Percentiles rank a stretch among this genome's conserved stretches.
Evolutionary conservation across 1,140 invertebrate genomes (phyloP).

Genomic region (Hycleus cichorii): DNA sequence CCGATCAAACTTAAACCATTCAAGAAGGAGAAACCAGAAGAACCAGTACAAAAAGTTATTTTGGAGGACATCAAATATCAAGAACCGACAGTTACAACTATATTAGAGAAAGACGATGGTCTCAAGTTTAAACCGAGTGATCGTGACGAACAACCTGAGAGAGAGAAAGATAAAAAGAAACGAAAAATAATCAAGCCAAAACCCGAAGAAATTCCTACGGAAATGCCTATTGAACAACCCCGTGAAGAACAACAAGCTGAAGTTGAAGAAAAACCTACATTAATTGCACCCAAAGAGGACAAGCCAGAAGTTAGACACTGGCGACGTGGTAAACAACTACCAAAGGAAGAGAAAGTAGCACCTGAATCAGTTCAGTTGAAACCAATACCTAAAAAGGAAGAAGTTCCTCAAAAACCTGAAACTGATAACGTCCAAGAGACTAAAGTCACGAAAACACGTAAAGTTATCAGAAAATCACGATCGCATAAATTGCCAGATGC

Average conservation of each 20-base stretch:
- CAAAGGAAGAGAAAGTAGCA: constrained; percentile 15
- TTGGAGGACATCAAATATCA: constrained; percentile 22
- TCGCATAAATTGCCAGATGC: constrained; percentile 5
- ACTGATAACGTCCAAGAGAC: constrained; percentile 18
- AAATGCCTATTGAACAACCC: constrained; percentile 13
- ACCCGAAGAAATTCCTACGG: constrained; percentile 21
- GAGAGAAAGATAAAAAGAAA: constrained; percentile 21
- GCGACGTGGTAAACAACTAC: constrained; percentile 31
- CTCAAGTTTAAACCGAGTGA: constrained; percentile 28
- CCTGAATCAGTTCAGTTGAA: constrained; percentile 14
- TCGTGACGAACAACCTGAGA: constrained; percentile 28
- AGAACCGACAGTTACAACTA: constrained; percentile 3
- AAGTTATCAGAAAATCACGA: constrained; percentile 5
- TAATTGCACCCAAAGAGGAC: constrained; percentile 40
- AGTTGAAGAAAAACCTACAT: constrained; percentile 31
- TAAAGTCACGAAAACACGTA: constrained; percentile 18
- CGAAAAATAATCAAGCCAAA: constrained; percentile 23
- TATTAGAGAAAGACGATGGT: constrained; percentile 28
- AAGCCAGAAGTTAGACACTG: constrained; percentile 16
- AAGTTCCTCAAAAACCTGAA: constrained; percentile 28
- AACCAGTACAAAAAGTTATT: constrained; percentile 21
- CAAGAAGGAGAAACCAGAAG: constrained; percentile 33
- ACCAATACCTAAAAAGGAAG: constrained; percentile 27
- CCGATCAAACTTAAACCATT: constrained; percentile 38
- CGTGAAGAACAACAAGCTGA: constrained; percentile 31